Base-by-base conservation (phyloP, 1,140 invertebrate genomes). In the Trichonephila clavipes region DNA sequence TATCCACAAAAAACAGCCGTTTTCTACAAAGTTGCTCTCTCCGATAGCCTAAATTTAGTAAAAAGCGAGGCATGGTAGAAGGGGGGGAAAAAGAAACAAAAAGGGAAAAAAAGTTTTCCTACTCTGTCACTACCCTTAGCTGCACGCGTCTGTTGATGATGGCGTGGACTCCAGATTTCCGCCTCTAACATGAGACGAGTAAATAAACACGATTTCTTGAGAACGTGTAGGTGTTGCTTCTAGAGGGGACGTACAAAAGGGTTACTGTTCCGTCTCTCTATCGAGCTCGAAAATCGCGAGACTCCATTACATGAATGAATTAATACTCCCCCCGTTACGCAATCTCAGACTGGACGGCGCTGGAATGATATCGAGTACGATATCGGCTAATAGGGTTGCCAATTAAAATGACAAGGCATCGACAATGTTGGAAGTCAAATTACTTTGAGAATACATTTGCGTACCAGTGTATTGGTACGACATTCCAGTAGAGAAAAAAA, bases 141-240 rank as follows among this genome's bases (percentile, higher is more conserved):
- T 77, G 72, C 28, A 34, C 72, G 72, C 72, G 72, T 77, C 28
- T 40, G 28, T 28, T 28, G 82, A 58, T 83, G 82, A 83, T 21
- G 82, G 51, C 51, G 82, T 3, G 44, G 82, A 83, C 82, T 83
- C 82, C 82, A 83, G 82, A 83, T 83, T 83, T 83, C 82, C 82
- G 82, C 82, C 82, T 59, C 18, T 8, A 28, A 12, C n/a, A 58
- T 44, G 28, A 83, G 51, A 51, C 51, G 51, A 51, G 82, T 83
- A 83, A 83, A 83, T 83, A 83, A 83, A 83, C 82, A 83, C 72
- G 14, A 16, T 28, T 58, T 58, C 44, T 83, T 51, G 40, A 51
- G 40, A n/a, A 28, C 51, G 82, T 21, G 77, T 24, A 82, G 44
- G 44, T 82, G 72, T 77, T 77, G 72, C 72, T 12, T 51, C 34